Base-by-base conservation (phyloP, 2,113 vertebrate species). In the Hoplias malabaricus region DNA sequence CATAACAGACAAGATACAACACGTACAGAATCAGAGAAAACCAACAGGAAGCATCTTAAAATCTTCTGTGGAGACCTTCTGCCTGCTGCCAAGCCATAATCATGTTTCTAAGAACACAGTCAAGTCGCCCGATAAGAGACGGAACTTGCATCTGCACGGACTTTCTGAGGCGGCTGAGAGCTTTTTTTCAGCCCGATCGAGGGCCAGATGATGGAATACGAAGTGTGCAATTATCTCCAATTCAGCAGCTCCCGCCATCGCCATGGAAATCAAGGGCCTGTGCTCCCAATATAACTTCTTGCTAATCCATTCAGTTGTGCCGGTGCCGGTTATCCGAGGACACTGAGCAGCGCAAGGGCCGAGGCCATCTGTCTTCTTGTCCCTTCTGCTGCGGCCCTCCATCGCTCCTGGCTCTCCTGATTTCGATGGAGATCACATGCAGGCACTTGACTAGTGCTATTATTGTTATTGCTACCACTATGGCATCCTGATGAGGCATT, bases 151-250 rank as follows among this genome's bases (percentile, higher is more conserved):
- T 36, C n/a, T 69, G 65, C 14, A 29, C 25, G 50, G 42, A 36
- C 12, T 43, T 33, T 19, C 0, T 14, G 42, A 81, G 27, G 34
- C 25, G n/a, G 53, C 40, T 19, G 23, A 50, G 61, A 57, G 50
- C 21, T 59, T 42, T 27, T 50, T 53, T 21, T 34, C 31, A 38
- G 36, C 13, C 61, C 34, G 36, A 36, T 9, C 42, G 40, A 14
- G 11, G 59, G 67, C 69, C 66, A 73, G 63, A 79, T 66, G 62
- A 78, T 53, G 34, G 61, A 25, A 78, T 46, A 69, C 48, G 4
- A 73, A 69, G 56, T 34, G 23, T 53, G 74, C 73, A 75, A 82
- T 74, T 46, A 78, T 62, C 70, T 70, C 69, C 65, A 16, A 48
- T 61, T 81, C 74, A 68, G 27, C 56, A 33, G 23, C 38, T 78